Percentiles rank a stretch among this genome's conserved stretches.
phyloP scores from a whole-genome alignment of 2,888 invertebrate genomes.

The Lochmaea capreae region DNA sequence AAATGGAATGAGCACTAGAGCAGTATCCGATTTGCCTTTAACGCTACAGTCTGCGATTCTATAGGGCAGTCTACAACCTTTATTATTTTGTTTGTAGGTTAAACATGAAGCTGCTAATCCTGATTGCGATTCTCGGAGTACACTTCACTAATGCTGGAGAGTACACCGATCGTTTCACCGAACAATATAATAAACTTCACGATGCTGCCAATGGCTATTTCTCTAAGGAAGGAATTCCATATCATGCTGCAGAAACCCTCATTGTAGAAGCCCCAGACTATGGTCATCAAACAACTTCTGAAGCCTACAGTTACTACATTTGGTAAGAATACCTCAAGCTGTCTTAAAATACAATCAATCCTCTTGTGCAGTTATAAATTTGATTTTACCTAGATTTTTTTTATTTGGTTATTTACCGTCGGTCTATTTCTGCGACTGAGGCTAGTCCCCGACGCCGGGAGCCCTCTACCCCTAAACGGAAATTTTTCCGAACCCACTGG shows the following conservation, averaged over 20 bases:
- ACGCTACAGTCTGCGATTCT: too few relatives aligned
- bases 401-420: too few relatives aligned
- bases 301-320: conserved; percentile 49
- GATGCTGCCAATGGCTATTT: conserved; percentile 48
- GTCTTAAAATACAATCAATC: not conserved
- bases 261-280: conserved; percentile 51
- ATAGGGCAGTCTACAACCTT: too few relatives aligned
- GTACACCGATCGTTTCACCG: conserved; percentile 47
- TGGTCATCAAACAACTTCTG: conserved; percentile 52
- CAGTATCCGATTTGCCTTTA: too few relatives aligned
- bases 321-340: conserved; percentile 21
- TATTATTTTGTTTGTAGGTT: not conserved
- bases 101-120: conserved; percentile 24
- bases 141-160: conserved; percentile 23
- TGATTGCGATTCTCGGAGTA: not conserved
- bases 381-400: conserved; percentile 21
- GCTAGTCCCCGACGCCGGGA: too few relatives aligned
- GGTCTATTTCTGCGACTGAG: too few relatives aligned
- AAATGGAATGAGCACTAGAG: too few relatives aligned
- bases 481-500: too few relatives aligned
- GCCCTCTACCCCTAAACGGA: too few relatives aligned
- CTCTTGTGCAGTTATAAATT: not conserved
- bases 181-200: conserved; percentile 50
- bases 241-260: conserved; percentile 50
- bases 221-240: conserved; percentile 48